These are phyloP conservation scores for Pseudomyrmex dendroicus DNA, from an alignment of 1,140 invertebrate genomes.

Conservation along the genomic window DNA sequence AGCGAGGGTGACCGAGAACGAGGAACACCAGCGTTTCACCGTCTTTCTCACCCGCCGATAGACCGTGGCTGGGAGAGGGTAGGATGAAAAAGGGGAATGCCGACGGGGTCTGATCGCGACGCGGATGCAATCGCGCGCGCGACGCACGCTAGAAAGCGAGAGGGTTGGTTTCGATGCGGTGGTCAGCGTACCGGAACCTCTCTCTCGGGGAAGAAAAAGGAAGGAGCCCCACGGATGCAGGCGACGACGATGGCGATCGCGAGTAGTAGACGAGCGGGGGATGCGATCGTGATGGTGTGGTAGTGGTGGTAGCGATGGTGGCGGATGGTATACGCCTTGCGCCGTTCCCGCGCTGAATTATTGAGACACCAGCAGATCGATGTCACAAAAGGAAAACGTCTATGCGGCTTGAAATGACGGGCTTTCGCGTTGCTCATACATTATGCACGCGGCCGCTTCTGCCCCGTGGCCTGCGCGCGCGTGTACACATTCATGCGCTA, in stretches of 20 bases:
- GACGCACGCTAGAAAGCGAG: constrained; percentile 16
- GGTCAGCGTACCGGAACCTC: constrained; percentile 39
- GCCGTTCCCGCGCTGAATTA: constrained; percentile 84
- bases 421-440: constrained; percentile 83
- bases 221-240: constrained; percentile 38
- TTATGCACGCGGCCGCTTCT: constrained; percentile 82
- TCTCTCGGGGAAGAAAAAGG: constrained; percentile 25
- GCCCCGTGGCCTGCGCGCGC: constrained; percentile 72
- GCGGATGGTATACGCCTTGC: constrained; percentile 79
- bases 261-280: constrained; percentile 49
- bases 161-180: constrained; percentile 52
- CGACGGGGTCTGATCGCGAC: constrained; percentile 52
- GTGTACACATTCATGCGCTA: constrained; percentile 66
- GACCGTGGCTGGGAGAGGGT: not conserved
- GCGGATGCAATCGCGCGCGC: constrained; percentile 64
- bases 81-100: constrained; percentile 64
- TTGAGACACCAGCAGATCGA: constrained; percentile 84
- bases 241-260: constrained; percentile 59
- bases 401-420: constrained; percentile 83
- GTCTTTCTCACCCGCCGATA: constrained; percentile 40
- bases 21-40: constrained; percentile 34
- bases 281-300: constrained; percentile 42
- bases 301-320: constrained; percentile 53
- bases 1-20: constrained; percentile 2
- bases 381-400: constrained; percentile 84